Conservation (phyloP, 2,797 vertebrate genomes). For the Hybognathus amarus region DNA sequence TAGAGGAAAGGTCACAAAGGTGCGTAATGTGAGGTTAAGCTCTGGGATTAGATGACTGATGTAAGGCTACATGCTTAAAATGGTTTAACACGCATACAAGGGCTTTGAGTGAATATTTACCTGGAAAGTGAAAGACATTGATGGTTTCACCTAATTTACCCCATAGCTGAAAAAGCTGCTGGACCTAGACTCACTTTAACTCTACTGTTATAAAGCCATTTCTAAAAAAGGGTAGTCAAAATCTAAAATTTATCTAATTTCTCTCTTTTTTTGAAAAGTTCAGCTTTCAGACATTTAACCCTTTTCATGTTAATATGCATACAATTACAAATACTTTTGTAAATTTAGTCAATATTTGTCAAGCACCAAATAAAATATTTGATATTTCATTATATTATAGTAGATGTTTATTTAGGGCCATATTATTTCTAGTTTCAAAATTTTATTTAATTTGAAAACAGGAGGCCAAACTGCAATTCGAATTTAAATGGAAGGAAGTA, state of each 20-base stretch:
- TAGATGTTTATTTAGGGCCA: not conserved
- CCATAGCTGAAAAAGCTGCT: not conserved
- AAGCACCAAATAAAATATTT: not conserved
- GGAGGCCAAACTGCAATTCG: not conserved
- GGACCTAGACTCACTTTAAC: not conserved
- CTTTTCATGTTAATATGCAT: not conserved
- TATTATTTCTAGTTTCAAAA: not conserved
- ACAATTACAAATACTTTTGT: not conserved
- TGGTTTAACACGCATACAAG: constrained; percentile 20
- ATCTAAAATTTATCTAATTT: not conserved
- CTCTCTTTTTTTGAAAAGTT: not conserved
- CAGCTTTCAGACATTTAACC: not conserved
- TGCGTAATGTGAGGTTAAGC: constrained; percentile 30
- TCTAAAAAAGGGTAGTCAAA: not conserved
- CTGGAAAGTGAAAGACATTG: constrained; percentile 4
- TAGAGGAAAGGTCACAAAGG: not conserved
- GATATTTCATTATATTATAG: not conserved
- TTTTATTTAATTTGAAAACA: not conserved
- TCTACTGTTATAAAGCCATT: not conserved
- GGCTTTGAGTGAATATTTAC: not conserved
- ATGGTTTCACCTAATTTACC: not conserved
- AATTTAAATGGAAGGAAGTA: not conserved
- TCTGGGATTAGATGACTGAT: constrained; percentile 44
- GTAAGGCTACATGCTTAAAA: constrained; percentile 20
- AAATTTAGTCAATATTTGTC: not conserved